These are phyloP conservation scores for Pilophorus perplexus DNA, from an alignment of 2,888 invertebrate genomes.

Conservation along the genomic window DNA sequence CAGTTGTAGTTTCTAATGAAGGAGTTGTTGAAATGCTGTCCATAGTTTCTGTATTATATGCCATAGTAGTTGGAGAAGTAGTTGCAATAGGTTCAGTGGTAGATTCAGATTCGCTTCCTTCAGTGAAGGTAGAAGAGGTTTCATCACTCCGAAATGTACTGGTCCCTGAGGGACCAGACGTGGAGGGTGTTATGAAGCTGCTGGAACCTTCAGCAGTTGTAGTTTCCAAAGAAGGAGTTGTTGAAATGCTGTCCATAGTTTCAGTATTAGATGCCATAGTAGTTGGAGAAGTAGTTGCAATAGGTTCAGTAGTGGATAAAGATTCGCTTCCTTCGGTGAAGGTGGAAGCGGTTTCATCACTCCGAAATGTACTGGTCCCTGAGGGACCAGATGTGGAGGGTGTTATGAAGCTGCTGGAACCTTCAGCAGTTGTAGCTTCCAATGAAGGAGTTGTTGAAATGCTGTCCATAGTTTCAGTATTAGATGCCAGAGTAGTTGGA, in stretches of 20 bases:
- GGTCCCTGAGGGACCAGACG: background rate
- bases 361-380: conserved; percentile 1
- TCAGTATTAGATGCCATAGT: background rate
- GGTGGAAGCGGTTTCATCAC: background rate
- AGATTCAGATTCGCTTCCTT: background rate
- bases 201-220: conserved; percentile 10
- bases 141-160: background rate
- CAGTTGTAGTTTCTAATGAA: background rate
- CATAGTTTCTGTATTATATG: background rate
- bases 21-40: background rate
- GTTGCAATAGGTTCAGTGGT: background rate
- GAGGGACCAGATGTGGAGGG: conserved; percentile 1
- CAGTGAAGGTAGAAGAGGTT: background rate
- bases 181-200: background rate
- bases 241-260: background rate
- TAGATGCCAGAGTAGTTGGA: background rate
- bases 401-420: background rate
- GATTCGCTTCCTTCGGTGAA: background rate
- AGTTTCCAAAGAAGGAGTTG: background rate
- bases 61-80: background rate
- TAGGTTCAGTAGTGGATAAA: background rate
- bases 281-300: background rate
- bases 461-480: background rate
- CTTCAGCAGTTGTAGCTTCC: background rate
- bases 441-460: background rate